Evolutionary conservation across 1,140 invertebrate species (phyloP).

Genomic region (Potamilus streckersoni): DNA sequence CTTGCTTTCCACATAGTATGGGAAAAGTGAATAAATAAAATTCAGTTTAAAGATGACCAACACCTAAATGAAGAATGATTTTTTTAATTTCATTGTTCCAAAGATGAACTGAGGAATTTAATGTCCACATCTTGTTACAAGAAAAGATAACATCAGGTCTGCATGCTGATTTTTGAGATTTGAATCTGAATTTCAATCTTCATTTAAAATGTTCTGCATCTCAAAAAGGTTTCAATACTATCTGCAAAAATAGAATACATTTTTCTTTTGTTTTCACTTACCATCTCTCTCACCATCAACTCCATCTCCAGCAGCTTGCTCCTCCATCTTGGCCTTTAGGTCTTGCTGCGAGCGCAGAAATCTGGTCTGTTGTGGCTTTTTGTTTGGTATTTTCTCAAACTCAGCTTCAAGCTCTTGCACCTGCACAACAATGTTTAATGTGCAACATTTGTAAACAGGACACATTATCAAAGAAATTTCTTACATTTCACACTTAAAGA

Average conservation of each 20-base stretch:
- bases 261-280: conserved; percentile 1
- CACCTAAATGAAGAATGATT: no score
- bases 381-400: conserved; percentile 80
- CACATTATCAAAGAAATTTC: no score
- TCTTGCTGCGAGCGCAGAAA: conserved; percentile 90
- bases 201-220: no score
- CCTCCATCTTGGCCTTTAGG: conserved; percentile 73
- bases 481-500: no score
- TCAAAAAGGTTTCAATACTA: no score
- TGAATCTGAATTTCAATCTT: no score
- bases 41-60: no score
- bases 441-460: neutral
- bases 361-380: conserved; percentile 80
- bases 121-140: neutral
- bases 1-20: no score
- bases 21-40: no score
- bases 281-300: conserved; percentile 44
- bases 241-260: no score
- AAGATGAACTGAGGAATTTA: neutral
- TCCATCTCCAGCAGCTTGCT: conserved; percentile 71
- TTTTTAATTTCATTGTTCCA: no score
- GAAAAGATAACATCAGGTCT: neutral
- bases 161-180: no score
- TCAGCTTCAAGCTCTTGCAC: conserved; percentile 89
- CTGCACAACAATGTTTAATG: conserved; percentile 59